Evolutionary conservation across 2,888 invertebrate genomes (phyloP), one percentile per base, ranked within the genome.

Genomic region (Vannuccia rotundouncinata): DNA sequence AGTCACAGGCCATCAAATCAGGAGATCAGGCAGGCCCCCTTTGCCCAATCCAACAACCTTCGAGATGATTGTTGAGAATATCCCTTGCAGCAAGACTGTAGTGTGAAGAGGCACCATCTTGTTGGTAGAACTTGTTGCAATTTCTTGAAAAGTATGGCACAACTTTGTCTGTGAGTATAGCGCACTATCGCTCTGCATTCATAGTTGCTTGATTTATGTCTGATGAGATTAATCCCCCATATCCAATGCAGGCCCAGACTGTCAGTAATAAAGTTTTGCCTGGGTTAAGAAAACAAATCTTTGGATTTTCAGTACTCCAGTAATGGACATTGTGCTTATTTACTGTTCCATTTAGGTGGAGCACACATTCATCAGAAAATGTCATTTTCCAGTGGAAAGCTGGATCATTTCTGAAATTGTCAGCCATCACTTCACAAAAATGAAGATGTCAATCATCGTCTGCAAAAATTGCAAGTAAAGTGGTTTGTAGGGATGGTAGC

Each of bases 191-290:
- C 66, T 66, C 66, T 22, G 22, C 66, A 66, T 66, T 66, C 66
- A 66, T 66, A 22, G 66, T 66, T 17, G 13, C 22, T 27, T 17
- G 66, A 66, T 27, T 66, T 22, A 66, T 22, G 5, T 66, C 66
- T 22, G 66, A 66, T 22, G 13, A 17, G 13, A 2, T 66, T 22
- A 66, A 17, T n/a, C 66, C 66, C 13, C 66, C 66, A 5, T 66
- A 66, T 27, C 66, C 66, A 66, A 66, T 66, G 25, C 66, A 66
- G 66, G 66, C 66, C 66, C 66, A 66, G 22, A 66, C 66, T 66
- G 66, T 66, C 66, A 66, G 66, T 22, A 17, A 22, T 27, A 27
- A 17, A 66, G 66, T 66, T 66, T 66, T 66, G 25, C 66, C 66
- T 22, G 22, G 66, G 25, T 66, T 66, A 66, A 22, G 66, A 66